Percentiles rank a stretch among this genome's conserved stretches.
Evolutionary conservation across 2,797 vertebrate genomes (phyloP).

Genomic region (Mormyrus proboscirostris): DNA sequence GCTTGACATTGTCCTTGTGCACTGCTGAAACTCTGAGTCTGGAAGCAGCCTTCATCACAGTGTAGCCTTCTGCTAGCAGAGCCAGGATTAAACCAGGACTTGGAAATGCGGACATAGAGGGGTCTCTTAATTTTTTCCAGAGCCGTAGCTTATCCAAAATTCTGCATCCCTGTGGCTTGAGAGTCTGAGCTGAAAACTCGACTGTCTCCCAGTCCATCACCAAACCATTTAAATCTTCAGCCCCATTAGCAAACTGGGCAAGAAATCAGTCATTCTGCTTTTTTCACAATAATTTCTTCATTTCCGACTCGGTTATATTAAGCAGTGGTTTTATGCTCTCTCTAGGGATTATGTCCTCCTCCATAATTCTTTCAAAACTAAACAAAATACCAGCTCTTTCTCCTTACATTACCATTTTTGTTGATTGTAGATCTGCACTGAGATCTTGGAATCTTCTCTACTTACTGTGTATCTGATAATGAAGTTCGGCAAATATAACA

Average conservation of each 20-base stretch:
- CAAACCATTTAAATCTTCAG: not conserved
- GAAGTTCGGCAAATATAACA: not conserved
- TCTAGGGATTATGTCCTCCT: not conserved
- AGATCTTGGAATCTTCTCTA: not conserved
- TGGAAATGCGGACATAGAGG: not conserved
- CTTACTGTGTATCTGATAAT: not conserved
- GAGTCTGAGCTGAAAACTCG: not conserved
- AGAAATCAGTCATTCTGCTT: not conserved
- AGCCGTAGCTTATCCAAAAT: not conserved
- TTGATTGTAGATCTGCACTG: not conserved
- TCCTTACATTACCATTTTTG: not conserved
- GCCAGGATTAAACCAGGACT: not conserved
- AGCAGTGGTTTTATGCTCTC: not conserved
- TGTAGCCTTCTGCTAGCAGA: not conserved
- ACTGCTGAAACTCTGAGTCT: not conserved
- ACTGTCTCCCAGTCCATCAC: not conserved
- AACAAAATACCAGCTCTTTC: not conserved
- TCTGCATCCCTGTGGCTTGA: not conserved
- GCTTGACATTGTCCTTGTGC: not conserved
- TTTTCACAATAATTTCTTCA: not conserved
- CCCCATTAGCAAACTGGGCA: not conserved
- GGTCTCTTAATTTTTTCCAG: not conserved
- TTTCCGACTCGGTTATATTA: not conserved
- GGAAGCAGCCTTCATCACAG: not conserved
- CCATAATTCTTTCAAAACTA: not conserved